Base-by-base conservation (phyloP, 2,797 vertebrate genomes). In the Clarias fuscus region DNA sequence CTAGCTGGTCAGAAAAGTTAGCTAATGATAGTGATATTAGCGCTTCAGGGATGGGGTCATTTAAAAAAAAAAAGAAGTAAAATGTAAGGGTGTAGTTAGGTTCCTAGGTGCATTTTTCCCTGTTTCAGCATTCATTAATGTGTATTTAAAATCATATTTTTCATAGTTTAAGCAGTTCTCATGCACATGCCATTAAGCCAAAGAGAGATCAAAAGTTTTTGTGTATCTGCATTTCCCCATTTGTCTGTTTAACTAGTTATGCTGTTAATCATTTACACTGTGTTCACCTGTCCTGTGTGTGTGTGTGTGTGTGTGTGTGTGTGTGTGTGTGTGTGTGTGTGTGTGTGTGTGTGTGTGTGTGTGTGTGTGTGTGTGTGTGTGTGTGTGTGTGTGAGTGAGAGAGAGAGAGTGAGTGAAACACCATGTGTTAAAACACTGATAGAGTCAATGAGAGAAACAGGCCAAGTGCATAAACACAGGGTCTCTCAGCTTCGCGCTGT, bases 321-420 rank as follows among this genome's bases (percentile, higher is more conserved):
- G 76, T 86, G 68, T 61, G 78, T 72, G 85, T 62, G 65, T 56
- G 78, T 72, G 79, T 43, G 81, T 84, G 79, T 86, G 76, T 80
- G 62, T 75, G 78, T 82, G 70, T 53, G 78, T 72, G 85, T 64
- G 67, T 53, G 58, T 30, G 18, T 65, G 68, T 62, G 79, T 73
- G 85, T 62, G 67, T 58, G 78, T 73, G 80, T 48, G 81, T 84
- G 80, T 86, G 77, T 81, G 64, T 75, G 78, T 82, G 70, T 53
- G 77, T 72, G 85, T 53, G 68, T 53, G 58, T 24, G 18, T 1
- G 37, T 1, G 37, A 4, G 37, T 0, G 37, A 37, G 37, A 37
- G 37, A 37, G 37, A 37, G 37, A 56, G 43, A 30, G 20, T 37
- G 43, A 30, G 20, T 61, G 71, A 18, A 27, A 59, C 22, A 82